Evolutionary conservation across 2,113 vertebrate genomes (phyloP).

Genomic region (Oryzias javanicus): DNA sequence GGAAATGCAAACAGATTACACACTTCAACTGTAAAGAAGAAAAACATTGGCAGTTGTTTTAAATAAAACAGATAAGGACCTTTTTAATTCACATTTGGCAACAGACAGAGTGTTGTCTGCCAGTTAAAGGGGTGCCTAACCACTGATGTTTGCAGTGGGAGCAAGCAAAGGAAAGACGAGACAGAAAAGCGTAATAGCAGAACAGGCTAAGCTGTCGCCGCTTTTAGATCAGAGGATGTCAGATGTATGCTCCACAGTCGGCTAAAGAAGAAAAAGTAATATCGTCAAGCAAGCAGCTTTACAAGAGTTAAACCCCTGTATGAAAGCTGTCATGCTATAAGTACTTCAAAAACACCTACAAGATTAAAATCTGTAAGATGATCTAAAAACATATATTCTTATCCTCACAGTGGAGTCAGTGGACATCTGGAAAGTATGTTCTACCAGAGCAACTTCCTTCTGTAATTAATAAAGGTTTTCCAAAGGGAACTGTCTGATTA

Average conservation of each 20-base stretch:
- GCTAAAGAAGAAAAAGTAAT: conserved; percentile 20
- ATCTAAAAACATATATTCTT: conserved; percentile 5
- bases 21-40: no score
- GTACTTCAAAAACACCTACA: neutral
- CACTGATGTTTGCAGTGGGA: conserved; percentile 32
- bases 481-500: conserved; percentile 63
- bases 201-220: conserved; percentile 18
- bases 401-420: conserved; percentile 14
- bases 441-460: conserved; percentile 45
- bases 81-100: conserved; percentile 59
- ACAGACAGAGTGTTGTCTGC: conserved; percentile 13
- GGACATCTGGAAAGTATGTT: conserved; percentile 53
- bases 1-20: no score
- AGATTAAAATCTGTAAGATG: conserved; percentile 8
- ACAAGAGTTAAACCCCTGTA: conserved; percentile 1
- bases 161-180: conserved; percentile 35
- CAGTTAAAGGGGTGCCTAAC: conserved; percentile 39
- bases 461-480: conserved; percentile 65
- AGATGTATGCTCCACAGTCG: conserved; percentile 19
- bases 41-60: conserved; percentile 40
- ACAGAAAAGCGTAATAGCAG: conserved; percentile 39
- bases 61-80: conserved; percentile 59
- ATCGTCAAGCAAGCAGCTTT: conserved; percentile 15
- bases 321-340: conserved; percentile 6
- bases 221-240: conserved; percentile 22